Conservation (phyloP, 2,888 invertebrate genomes). For the Phengaris arion region DNA sequence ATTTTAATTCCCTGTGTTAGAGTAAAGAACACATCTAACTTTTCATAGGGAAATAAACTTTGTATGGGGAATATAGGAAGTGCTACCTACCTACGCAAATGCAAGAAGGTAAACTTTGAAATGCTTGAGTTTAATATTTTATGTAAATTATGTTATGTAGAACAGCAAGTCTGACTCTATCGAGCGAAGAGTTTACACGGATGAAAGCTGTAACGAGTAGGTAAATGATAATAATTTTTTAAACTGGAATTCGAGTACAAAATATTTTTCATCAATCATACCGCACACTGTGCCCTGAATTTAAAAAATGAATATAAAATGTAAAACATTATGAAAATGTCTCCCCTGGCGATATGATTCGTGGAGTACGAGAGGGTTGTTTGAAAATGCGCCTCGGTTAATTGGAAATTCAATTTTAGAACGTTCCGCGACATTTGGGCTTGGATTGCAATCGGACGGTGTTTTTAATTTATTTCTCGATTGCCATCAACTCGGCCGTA, state of each 20-base stretch:
- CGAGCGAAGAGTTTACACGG: not conserved
- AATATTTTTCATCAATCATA: conserved; percentile 27
- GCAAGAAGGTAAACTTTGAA: not conserved
- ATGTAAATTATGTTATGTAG: conserved; percentile 7
- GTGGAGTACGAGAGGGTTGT: conserved; percentile 29
- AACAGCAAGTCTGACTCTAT: not conserved
- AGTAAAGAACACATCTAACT: not conserved
- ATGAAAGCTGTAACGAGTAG: not conserved
- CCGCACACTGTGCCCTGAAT: not conserved
- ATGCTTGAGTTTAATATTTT: conserved; percentile 1
- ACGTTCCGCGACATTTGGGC: conserved; percentile 41
- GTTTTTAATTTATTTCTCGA: conserved; percentile 34
- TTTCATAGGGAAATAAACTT: not conserved
- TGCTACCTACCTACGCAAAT: not conserved
- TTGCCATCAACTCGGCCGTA: conserved; percentile 26
- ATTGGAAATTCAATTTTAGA: conserved; percentile 48
- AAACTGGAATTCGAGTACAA: not conserved
- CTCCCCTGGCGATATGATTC: conserved; percentile 35
- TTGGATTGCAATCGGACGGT: conserved; percentile 37
- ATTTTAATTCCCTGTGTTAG: not conserved
- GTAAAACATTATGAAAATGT: conserved; percentile 39
- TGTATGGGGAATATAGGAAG: conserved; percentile 1
- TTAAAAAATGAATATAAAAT: conserved; percentile 29
- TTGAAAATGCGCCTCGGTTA: conserved; percentile 37
- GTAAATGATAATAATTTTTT: not conserved